Conservation (phyloP, 2,797 vertebrate genomes). For the Hippopotamyrus pictus region DNA sequence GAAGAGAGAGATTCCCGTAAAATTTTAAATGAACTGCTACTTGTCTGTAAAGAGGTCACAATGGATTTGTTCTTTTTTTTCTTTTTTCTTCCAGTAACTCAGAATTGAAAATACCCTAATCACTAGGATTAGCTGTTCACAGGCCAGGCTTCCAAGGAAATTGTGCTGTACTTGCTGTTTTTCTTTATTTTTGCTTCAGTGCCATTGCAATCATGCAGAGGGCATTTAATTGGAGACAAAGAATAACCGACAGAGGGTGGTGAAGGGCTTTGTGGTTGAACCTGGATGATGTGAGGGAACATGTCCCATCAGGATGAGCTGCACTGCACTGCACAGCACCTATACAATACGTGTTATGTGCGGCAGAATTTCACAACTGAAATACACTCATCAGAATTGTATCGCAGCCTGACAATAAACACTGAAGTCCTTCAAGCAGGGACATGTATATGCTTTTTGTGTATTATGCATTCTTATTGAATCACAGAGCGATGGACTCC, state of each 20-base stretch:
- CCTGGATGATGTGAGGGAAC: not conserved
- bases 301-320: not conserved
- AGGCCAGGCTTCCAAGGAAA: not conserved
- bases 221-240: not conserved
- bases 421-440: not conserved
- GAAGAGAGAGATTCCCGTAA: not conserved
- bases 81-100: not conserved
- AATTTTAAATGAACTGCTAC: not conserved
- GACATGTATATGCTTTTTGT: not conserved
- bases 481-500: not conserved
- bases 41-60: not conserved
- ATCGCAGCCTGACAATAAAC: not conserved
- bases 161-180: not conserved
- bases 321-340: not conserved
- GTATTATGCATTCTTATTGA: not conserved
- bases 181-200: not conserved
- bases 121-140: not conserved
- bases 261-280: not conserved
- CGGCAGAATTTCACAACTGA: not conserved
- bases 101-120: not conserved
- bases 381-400: not conserved
- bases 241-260: not conserved
- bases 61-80: not conserved
- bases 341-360: not conserved
- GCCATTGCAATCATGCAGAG: not conserved